Conservation (phyloP, 1,140 invertebrate genomes). For the Chelonus insularis region DNA sequence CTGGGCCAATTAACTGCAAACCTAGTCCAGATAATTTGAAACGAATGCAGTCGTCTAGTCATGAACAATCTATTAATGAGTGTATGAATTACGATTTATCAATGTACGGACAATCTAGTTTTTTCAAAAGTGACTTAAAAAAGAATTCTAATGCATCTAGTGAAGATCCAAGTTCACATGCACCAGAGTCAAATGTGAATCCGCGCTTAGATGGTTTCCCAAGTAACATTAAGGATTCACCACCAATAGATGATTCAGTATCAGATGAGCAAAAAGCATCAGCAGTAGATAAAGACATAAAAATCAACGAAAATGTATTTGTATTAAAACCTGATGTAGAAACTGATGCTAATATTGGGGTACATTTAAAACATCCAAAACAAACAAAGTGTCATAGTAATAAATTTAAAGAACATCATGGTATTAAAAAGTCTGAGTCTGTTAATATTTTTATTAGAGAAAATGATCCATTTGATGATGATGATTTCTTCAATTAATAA, state of each 20-base stretch:
- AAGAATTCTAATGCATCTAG: too few relatives aligned
- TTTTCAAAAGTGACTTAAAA: too few relatives aligned
- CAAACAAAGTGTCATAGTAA: conserved; percentile 50
- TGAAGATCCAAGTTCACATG: too few relatives aligned
- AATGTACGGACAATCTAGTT: too few relatives aligned
- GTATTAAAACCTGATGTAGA: conserved; percentile 53
- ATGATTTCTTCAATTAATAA: conserved; percentile 76
- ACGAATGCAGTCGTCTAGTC: too few relatives aligned
- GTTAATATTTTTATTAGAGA: conserved; percentile 82
- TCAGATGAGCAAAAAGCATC: too few relatives aligned
- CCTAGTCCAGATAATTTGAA: conserved; percentile 40
- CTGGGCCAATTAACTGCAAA: conserved; percentile 35
- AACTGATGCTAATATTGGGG: conserved; percentile 37
- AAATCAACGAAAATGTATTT: conserved; percentile 53
- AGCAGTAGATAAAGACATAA: conserved; percentile 49
- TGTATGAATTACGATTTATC: too few relatives aligned
- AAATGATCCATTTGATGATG: conserved; percentile 83
- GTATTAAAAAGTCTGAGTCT: conserved; percentile 82
- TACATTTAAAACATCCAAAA: conserved; percentile 53
- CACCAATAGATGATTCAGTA: too few relatives aligned
- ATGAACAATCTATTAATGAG: too few relatives aligned
- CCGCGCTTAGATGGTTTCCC: too few relatives aligned
- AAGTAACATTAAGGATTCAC: too few relatives aligned
- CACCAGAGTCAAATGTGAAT: too few relatives aligned
- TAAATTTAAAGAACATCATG: conserved; percentile 50